Base-by-base conservation (phyloP, 2,113 vertebrate species). In the Epinephelus moara region DNA sequence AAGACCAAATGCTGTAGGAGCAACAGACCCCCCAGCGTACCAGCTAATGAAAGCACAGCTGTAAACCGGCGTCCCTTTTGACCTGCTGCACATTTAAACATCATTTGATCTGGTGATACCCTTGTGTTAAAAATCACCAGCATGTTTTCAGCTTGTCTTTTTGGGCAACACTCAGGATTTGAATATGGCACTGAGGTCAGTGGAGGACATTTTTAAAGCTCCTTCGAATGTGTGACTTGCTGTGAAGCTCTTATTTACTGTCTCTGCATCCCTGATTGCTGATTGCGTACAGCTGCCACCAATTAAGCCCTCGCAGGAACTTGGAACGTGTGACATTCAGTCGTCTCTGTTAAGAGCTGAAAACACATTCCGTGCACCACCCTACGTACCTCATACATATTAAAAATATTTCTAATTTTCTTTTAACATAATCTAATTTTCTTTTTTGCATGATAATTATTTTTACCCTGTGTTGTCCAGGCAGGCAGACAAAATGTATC, bases 261-360 rank as follows among this genome's bases (percentile, higher is more conserved):
- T 87, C 87, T 75, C 75, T 71, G 64, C 63, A 18, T 85, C 83
- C 73, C 78, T 91, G 93, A 91, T 93, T 93, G 69, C 91, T 91
- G 90, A 94, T 92, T 93, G 88, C 79, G 4, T 81, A 89, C 92
- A 94, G 89, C 90, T 93, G 91, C 87, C 78, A 61, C 77, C 87
- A 87, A 92, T 92, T 92, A 88, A 79, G 63, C 84, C 72, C 59
- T 12, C 56, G 63, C 75, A 56, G 81, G 60, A 80, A 76, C 64
- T 74, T 53, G 30, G 71, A 81, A 50, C 30, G 21, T 82, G 78
- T 27, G 12, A 85, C 78, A 49, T 61, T 66, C 37, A 69, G 47
- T 27, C 5, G 8, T 27, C 68, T 19, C 55, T 55, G 18, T 18
- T 0, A 30, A 53, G 17, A 21, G 56, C 61, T 25, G 52, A 67